phyloP scores from a whole-genome alignment of 2,888 invertebrate species.

The Hypomecis punctinalis region DNA sequence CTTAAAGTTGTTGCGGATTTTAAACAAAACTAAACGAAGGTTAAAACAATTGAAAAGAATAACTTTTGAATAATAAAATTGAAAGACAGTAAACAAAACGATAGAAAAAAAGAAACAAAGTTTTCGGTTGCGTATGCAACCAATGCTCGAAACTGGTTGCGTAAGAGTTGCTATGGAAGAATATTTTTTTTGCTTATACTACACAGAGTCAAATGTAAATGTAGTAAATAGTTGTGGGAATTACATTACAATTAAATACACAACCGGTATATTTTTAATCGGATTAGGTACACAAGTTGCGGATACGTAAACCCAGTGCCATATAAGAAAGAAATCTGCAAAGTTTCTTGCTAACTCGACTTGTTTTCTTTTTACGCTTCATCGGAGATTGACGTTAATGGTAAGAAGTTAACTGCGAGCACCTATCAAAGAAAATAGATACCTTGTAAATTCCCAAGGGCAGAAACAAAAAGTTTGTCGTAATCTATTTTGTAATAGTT shows the following conservation, averaged over 20 bases:
- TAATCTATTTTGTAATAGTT: conserved; percentile 35
- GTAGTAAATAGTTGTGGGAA: too few species aligned
- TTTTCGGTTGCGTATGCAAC: too few species aligned
- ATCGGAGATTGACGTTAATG: conserved; percentile 47
- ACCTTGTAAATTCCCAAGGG: conserved; percentile 31
- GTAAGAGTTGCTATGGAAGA: too few species aligned
- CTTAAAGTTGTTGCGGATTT: too few species aligned
- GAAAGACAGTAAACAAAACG: too few species aligned
- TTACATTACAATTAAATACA: not conserved
- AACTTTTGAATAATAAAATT: too few species aligned
- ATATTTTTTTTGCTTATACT: too few species aligned
- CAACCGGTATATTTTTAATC: conserved; percentile 14
- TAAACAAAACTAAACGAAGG: too few species aligned
- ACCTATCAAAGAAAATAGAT: conserved; percentile 34
- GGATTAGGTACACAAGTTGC: conserved; percentile 9
- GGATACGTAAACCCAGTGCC: conserved; percentile 29
- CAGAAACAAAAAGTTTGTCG: conserved; percentile 27
- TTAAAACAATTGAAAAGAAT: too few species aligned
- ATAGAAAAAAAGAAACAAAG: too few species aligned
- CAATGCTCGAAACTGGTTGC: too few species aligned
- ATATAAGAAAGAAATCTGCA: conserved; percentile 24
- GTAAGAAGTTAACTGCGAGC: conserved; percentile 35
- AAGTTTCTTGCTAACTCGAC: conserved; percentile 35
- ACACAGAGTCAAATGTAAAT: too few species aligned
- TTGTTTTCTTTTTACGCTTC: conserved; percentile 46